Evolutionary conservation across 2,797 vertebrate species (phyloP), one percentile per base, ranked within the genome.

Genomic region (Enteromius argenteus): DNA sequence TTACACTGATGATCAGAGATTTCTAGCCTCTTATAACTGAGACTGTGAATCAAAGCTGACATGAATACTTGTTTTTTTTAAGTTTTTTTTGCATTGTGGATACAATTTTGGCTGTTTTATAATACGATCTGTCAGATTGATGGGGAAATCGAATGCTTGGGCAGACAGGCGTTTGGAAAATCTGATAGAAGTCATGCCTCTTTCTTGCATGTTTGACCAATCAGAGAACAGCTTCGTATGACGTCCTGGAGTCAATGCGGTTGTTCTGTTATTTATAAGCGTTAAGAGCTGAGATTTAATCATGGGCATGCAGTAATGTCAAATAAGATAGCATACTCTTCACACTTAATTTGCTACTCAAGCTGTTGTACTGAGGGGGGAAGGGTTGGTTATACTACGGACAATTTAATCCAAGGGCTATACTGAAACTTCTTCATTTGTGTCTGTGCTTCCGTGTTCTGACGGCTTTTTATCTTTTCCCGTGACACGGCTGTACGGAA

Each of bases 351-450:
- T 89, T 89, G 86, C 90, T 80, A 87, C 89, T 91, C 83, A 78
- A 91, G 90, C 91, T 86, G 91, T 91, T 75, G 60, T 73, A 62
- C n/a, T 13, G 46, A 56, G 27, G 81, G 80, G 87, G 80, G 66
- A 60, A 58, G 56, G 76, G 78, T 39, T 79, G 88, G 44, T 46
- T 58, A 88, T 85, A 85, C 87, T 81, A 86, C 84, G 89, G 91
- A 93, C 93, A 91, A 91, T 93, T 92, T 93, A 94, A 92, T 94
- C 88, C 90, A 96, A 96, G 95, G 95, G 95, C 95, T 96, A 96
- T 90, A 94, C 90, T 86, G 85, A 93, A 89, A 91, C 90, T 91
- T 92, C 89, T 93, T 88, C 90, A 71, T 87, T 92, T 92, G 92
- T 91, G 92, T 95, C 91, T 91, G 89, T 91, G 91, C 86, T 91